A percentile compares a stretch with the other conserved stretches of the same genome.
These are phyloP conservation scores for Drosophila sturtevanti DNA, from an alignment of 1,140 invertebrate genomes.

Conservation along the genomic window DNA sequence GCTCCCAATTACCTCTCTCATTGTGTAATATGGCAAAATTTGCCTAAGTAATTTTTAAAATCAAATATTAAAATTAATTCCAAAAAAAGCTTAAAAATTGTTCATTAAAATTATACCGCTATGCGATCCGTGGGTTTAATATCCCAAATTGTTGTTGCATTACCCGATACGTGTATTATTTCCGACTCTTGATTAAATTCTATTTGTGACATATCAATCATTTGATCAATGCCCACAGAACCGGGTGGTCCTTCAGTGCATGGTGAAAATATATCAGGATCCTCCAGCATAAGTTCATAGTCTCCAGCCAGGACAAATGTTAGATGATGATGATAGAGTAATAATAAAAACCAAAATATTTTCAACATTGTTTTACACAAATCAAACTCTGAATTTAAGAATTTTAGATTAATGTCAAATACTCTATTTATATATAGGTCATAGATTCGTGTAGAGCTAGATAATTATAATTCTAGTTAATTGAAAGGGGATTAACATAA, in stretches of 20 bases:
- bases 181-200: conserved; percentile 18
- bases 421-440: background rate
- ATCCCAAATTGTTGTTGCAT: conserved; percentile 41
- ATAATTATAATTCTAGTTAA: conserved; percentile 17
- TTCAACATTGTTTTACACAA: conserved; percentile 40
- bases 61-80: too few species aligned
- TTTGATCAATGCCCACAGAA: background rate
- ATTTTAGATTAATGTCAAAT: background rate
- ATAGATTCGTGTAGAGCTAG: conserved; percentile 10
- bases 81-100: too few species aligned
- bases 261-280: conserved; percentile 46
- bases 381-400: background rate
- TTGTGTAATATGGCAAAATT: conserved; percentile 13
- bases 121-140: conserved; percentile 47
- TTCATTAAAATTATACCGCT: conserved; percentile 23
- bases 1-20: conserved; percentile 57
- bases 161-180: conserved; percentile 36
- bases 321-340: conserved; percentile 19
- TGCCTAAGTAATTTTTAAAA: background rate
- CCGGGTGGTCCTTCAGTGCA: conserved; percentile 35
- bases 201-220: conserved; percentile 25
- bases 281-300: conserved; percentile 50
- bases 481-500: conserved; percentile 37
- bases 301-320: conserved; percentile 24
- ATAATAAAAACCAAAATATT: background rate